phyloP scores from a whole-genome alignment of 1,140 invertebrate species.

The Drosophila kepulauana region DNA sequence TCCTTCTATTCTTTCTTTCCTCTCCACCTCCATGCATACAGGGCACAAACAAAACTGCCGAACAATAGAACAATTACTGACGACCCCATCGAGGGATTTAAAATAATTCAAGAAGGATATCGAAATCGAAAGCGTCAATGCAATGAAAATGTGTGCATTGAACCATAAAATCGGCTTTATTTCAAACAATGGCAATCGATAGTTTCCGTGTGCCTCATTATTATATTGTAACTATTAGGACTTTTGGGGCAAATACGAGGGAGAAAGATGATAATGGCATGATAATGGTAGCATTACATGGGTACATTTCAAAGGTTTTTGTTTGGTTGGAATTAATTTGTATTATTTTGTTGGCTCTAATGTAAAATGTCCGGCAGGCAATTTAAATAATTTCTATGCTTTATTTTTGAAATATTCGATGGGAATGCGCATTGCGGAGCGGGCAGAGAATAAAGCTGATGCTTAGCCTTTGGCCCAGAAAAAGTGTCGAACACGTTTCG shows the following conservation, averaged over 20 bases:
- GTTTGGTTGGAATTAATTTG: constrained; percentile 8
- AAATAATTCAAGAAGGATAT: constrained; percentile 10
- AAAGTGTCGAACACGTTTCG: background rate
- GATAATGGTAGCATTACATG: constrained; percentile 1
- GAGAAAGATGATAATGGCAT: too few species aligned
- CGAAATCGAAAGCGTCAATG: background rate
- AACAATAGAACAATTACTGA: constrained; percentile 15
- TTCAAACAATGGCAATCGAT: constrained; percentile 5
- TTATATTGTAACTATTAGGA: background rate
- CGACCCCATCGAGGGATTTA: constrained; percentile 1
- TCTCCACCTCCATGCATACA: too few species aligned
- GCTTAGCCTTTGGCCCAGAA: background rate
- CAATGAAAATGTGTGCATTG: constrained; percentile 13
- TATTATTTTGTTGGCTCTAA: background rate
- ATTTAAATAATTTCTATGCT: background rate
- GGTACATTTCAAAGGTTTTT: constrained; percentile 4
- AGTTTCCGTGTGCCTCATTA: constrained; percentile 4
- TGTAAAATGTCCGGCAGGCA: constrained; percentile 1
- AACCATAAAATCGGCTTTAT: constrained; percentile 7
- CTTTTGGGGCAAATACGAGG: background rate
- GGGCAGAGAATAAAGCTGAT: background rate
- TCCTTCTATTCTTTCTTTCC: too few species aligned
- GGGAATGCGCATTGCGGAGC: background rate
- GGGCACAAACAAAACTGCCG: too few species aligned
- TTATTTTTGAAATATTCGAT: background rate